Conservation (phyloP, 2,113 vertebrate genomes). For the Halichoerus grypus region DNA sequence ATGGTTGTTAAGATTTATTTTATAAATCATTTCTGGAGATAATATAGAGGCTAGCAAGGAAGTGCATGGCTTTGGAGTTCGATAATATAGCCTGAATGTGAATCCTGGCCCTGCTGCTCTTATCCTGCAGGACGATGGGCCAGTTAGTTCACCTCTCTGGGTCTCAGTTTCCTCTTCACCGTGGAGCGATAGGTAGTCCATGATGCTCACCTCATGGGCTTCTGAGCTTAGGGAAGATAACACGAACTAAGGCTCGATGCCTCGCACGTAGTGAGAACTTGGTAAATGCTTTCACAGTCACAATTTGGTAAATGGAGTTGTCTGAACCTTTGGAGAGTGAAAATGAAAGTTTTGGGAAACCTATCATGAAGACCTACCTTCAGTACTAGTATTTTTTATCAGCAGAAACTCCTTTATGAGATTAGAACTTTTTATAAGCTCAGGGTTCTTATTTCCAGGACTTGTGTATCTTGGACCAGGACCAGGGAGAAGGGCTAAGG, state of each 20-base stretch:
- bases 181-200: neutral
- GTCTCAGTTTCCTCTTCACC: slow-evolving; percentile 27
- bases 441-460: neutral
- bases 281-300: neutral
- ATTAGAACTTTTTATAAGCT: neutral
- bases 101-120: neutral
- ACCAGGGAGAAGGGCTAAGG: neutral
- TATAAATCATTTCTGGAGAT: neutral
- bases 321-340: neutral
- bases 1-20: neutral
- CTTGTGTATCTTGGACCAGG: neutral
- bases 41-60: neutral
- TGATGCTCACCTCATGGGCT: neutral
- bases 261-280: neutral
- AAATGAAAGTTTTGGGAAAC: slow-evolving; percentile 40
- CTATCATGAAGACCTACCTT: neutral
- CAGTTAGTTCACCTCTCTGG: neutral
- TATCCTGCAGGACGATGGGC: neutral
- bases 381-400: neutral
- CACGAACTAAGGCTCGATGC: neutral
- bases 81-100: neutral
- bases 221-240: neutral
- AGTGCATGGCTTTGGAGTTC: neutral
- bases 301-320: neutral
- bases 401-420: neutral